Percentiles rank a stretch among this genome's conserved stretches.
These are phyloP conservation scores for Danaus chrysippus DNA, from an alignment of 2,888 invertebrate species.

Conservation along the genomic window DNA sequence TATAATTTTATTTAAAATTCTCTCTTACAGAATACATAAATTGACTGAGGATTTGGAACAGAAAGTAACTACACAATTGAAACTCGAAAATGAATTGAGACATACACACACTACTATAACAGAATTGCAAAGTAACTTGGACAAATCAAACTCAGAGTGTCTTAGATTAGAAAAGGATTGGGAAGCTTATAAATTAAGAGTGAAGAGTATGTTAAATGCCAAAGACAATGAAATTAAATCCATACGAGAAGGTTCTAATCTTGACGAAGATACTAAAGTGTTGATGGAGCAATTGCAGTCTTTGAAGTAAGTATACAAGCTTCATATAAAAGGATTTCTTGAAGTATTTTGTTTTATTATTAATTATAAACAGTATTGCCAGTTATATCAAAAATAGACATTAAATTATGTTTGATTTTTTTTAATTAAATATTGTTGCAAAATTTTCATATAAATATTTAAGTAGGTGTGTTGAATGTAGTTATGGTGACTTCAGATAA, in stretches of 20 bases:
- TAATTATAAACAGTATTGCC: too few relatives aligned
- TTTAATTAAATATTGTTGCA: too few relatives aligned
- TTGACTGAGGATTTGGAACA: constrained; percentile 42
- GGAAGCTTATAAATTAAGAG: constrained; percentile 67
- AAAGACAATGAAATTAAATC: constrained; percentile 64
- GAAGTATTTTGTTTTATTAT: not conserved
- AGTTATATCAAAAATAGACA: too few relatives aligned
- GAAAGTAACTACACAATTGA: constrained; percentile 40
- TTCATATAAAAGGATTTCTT: not conserved
- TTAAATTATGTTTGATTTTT: too few relatives aligned
- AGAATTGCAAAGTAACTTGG: constrained; percentile 51
- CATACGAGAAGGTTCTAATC: constrained; percentile 50
- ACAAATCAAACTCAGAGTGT: constrained; percentile 55
- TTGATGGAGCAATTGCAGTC: constrained; percentile 55
- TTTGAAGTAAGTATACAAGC: constrained; percentile 52
- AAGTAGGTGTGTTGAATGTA: too few relatives aligned
- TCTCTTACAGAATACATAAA: constrained; percentile 20
- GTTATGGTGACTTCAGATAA: too few relatives aligned
- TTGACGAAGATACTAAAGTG: constrained; percentile 55
- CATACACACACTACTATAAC: constrained; percentile 55
- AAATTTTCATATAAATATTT: too few relatives aligned
- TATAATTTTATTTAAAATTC: not conserved
- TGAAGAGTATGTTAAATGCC: constrained; percentile 61
- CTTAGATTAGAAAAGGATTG: constrained; percentile 62
- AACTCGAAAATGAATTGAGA: constrained; percentile 59